Evolutionary conservation across 2,888 invertebrate genomes (phyloP), one percentile per base, ranked within the genome.

Genomic region (Philereme vetulata): DNA sequence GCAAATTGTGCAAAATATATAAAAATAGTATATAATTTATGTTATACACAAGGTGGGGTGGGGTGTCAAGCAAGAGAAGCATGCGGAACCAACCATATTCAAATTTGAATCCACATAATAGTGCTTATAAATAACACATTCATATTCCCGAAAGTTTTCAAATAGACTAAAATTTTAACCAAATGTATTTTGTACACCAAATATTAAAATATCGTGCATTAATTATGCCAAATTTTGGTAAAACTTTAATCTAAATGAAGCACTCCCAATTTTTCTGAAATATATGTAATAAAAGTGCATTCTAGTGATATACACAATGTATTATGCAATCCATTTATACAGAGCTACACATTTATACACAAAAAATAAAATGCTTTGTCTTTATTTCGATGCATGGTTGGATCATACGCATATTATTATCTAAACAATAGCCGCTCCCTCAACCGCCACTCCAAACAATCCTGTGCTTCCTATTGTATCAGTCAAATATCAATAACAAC

Each of bases 71-170:
- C 89, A 88, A 88, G 86, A 87, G 86, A 85, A 84, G 79, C 90
- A 90, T 91, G 92, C 90, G 90, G 86, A 85, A 79, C 85, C 90
- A 90, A 91, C 88, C 92, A 88, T 88, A 81, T 33, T 71, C 71
- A 70, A 71, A 71, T 68, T 38, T 48, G 46, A 67, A 64, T 66
- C 68, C 53, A 72, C 66, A 71, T 62, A 51, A 9, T 51, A 52
- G 79, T 77, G 76, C 76, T 68, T 50, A 67, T 48, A 54, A 51
- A 61, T 58, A 57, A 49, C 48, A 57, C 43, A 60, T 21, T 21
- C 21, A 21, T 21, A 21, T 21, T 2, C 21, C 2, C 21, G 21
- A 21, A 36, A 36, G 3, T 36, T 36, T 1, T 5, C 6, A 36
- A 36, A 36, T 36, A 8, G 36, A 6, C 8, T 36, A 5, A 36